Base-by-base conservation (phyloP, 2,888 invertebrate species). In the Pollenia labialis region DNA sequence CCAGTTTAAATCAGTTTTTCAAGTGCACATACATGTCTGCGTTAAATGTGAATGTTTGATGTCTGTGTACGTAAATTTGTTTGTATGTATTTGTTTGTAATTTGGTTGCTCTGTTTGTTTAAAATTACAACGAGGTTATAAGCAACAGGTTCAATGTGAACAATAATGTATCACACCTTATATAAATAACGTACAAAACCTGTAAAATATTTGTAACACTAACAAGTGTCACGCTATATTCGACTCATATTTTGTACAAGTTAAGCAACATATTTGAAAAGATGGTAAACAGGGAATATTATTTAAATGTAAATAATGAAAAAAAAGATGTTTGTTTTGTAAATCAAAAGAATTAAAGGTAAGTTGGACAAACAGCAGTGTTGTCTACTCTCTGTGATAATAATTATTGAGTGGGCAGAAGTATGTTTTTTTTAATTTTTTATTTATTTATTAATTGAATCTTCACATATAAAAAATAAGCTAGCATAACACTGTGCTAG, bases 141-240 rank as follows among this genome's bases (percentile, higher is more conserved):
- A 71, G 75, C 79, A 86, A 86, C 79, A 82, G 79, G 82, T 82
- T 82, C 79, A 50, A 79, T 69, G 58, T 79, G 18, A 74, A 56
- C 44, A 52, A 23, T 23, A 74, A 82, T 79, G 82, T 79, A 44
- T 64, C 32, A 64, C 23, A 72, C 11, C 54, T 77, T 68, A 62
- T 62, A 14, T 50, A 12, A 42, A 40, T 14, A 54, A 12, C 16
- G 14, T 9, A 58, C 40, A 40, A 18, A 10, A 56, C 23, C 9
- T 56, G 10, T 32, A 12, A 7, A 12, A 58, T 32, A 14, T 40
- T 40, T 14, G 14, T 58, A 40, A 58, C 14, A 58, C 8, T 58
- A 40, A 32, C 14, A 60, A 60, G 58, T 40, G 56, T 11, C 23
- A 9, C 12, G 18, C 23, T 56, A 12, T 56, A 18, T 56, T 23